Conservation (phyloP, 1,140 invertebrate genomes). For the Euglossa dilemma region DNA sequence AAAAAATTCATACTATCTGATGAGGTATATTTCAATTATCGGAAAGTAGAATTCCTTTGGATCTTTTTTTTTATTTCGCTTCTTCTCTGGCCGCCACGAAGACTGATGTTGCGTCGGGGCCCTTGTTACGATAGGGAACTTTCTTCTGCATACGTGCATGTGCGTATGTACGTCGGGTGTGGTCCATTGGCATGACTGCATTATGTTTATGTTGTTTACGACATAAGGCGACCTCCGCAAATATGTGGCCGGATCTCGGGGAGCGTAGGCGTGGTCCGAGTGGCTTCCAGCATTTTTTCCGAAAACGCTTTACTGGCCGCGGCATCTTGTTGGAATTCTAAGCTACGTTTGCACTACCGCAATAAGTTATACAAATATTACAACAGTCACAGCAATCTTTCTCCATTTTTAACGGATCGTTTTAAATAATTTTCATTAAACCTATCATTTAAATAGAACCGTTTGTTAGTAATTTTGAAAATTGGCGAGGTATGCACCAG, state of each 20-base stretch:
- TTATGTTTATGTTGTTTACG: constrained; percentile 74
- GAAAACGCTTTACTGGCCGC: constrained; percentile 57
- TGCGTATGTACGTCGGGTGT: constrained; percentile 63
- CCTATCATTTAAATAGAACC: too few relatives aligned
- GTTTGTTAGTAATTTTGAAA: too few relatives aligned
- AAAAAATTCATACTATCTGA: background rate
- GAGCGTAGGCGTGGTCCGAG: constrained; percentile 62
- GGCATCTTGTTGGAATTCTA: constrained; percentile 61
- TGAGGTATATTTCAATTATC: constrained; percentile 41
- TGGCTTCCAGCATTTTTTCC: constrained; percentile 53
- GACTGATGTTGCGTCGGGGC: constrained; percentile 29
- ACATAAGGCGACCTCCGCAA: constrained; percentile 69
- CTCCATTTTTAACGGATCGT: too few relatives aligned
- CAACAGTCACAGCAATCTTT: background rate
- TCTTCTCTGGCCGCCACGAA: constrained; percentile 21
- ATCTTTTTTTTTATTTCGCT: background rate
- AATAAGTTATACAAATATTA: background rate
- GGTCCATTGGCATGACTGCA: constrained; percentile 57
- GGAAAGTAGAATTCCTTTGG: constrained; percentile 16
- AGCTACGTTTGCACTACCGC: background rate
- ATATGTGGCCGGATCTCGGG: constrained; percentile 68
- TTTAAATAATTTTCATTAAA: too few relatives aligned
- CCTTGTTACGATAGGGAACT: constrained; percentile 19
- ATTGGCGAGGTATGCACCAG: too few relatives aligned
- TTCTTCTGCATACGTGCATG: background rate